A percentile compares a stretch with the other conserved stretches of the same genome.
These are phyloP conservation scores for human DNA, from an alignment of 2,113 vertebrate species.

Conservation along the genomic window GRCh38 chr12:49393501-49394000, in stretches of 20 bases:
- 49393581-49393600: background rate
- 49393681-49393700: background rate
- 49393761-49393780: background rate
- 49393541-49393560: background rate
- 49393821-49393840: background rate
- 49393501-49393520: background rate
- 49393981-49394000: no score
- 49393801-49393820: background rate
- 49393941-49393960: background rate
- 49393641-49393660: background rate
- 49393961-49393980: background rate
- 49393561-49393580: background rate
- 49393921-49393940: background rate
- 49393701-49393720: background rate
- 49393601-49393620: background rate
- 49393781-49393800: background rate
- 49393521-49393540: background rate
- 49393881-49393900: background rate
- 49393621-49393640: background rate
- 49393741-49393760: background rate
- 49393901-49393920: background rate
- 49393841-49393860: background rate
- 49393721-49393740: background rate
- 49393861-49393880: background rate
- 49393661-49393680: background rate